Base-by-base conservation (phyloP, 2,113 vertebrate species). In the Pandion haliaetus region DNA sequence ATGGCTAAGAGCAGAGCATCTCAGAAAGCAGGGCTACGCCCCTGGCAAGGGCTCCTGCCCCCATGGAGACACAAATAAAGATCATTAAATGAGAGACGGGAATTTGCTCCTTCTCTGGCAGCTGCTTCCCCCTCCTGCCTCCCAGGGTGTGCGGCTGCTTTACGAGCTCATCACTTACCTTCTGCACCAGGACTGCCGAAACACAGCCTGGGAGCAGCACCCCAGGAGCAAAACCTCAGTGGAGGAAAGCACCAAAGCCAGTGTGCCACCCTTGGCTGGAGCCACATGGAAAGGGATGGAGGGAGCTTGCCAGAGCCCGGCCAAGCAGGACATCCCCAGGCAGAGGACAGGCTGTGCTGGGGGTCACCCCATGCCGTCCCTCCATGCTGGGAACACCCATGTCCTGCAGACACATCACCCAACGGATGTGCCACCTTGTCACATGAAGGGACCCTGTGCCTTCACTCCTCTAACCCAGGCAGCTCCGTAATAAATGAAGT, bases 341-440 rank as follows among this genome's bases (percentile, higher is more conserved):
- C 50, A 87, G 47, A 67, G 54, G 73, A 28, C 34, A 7, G 70
- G 38, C 69, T 18, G 34, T 0, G 6, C 45, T 5, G 44, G 17
- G 17, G 44, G 18, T 11, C 1, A 76, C 32, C 38, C 25, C 63
- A 19, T 2, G 2, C 3, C 47, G 80, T 73, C 69, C 65, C 36
- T 8, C 26, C 19, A 6, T 0, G 1, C 44, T 16, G 28, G 45
- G 28, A 45, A 20, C 66, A 61, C n/a, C 63, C 25, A 1, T 3
- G 36, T 82, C 40, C 36, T 29, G 34, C 32, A 25, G 52, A 20
- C 14, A 6, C 49, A 25, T 34, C 83, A 52, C 76, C 58, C 80
- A 5, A 31, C 17, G 67, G 26, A 36, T 0, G 2, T 23, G 59
- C 38, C 69, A 25, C 47, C 45, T n/a, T 0, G 0, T 8, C 76